Evolutionary conservation across 2,888 invertebrate species (phyloP).

Genomic region (Psococerastis gibbosa): DNA sequence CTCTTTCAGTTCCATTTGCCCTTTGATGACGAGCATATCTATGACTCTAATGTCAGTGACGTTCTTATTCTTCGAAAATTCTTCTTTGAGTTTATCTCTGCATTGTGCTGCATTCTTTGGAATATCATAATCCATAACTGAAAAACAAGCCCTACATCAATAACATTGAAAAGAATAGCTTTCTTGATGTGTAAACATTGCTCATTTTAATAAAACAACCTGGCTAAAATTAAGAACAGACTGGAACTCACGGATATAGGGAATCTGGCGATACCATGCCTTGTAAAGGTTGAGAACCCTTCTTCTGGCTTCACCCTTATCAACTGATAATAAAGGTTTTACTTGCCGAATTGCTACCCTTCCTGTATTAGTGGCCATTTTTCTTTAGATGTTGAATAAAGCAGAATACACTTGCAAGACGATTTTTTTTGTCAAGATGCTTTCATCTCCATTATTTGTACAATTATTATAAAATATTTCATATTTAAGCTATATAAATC

Average conservation of each 20-base stretch:
- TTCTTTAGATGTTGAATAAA: too few relatives aligned
- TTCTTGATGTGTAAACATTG: slow-evolving; percentile 3
- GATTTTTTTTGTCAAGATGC: too few relatives aligned
- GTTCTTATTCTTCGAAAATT: slow-evolving; percentile 56
- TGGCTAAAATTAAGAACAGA: slow-evolving; percentile 18
- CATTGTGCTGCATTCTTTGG: slow-evolving; percentile 52
- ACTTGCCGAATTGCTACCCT: slow-evolving; percentile 42
- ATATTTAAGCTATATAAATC: too few relatives aligned
- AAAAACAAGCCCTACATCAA: slow-evolving; percentile 20
- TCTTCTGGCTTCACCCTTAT: slow-evolving; percentile 53
- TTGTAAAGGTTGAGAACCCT: slow-evolving; percentile 77
- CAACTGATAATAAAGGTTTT: slow-evolving; percentile 67
- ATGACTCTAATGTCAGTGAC: slow-evolving; percentile 73
- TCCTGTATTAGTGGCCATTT: slow-evolving; percentile 28
- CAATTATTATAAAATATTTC: too few relatives aligned
- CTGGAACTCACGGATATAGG: slow-evolving; percentile 55
- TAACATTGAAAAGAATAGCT: slow-evolving; percentile 6
- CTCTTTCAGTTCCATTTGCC: slow-evolving; percentile 90
- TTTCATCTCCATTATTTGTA: too few relatives aligned
- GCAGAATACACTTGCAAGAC: too few relatives aligned
- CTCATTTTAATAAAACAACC: slow-evolving; percentile 9
- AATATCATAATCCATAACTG: slow-evolving; percentile 70
- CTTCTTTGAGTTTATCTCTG: slow-evolving; percentile 50
- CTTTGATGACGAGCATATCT: slow-evolving; percentile 86
- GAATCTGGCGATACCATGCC: slow-evolving; percentile 86